Percentiles rank a stretch among this genome's conserved stretches.
Conservation (phyloP, 2,113 vertebrate genomes). For the Forbesichthys papilliferus region DNA sequence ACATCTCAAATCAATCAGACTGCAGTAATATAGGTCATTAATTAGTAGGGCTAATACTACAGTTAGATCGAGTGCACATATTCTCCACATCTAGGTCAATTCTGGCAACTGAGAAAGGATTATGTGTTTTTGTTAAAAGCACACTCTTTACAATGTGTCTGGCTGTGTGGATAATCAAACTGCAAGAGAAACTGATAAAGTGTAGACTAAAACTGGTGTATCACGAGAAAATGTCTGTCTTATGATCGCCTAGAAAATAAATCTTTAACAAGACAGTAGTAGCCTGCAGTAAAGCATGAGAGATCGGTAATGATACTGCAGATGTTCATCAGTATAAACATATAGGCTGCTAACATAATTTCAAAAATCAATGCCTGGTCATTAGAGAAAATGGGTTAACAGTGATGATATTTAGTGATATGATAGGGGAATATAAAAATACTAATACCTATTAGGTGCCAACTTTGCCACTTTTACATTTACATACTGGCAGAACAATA, state of each 20-base stretch:
- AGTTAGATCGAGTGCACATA: slow-evolving; percentile 8
- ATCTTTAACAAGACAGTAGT: background rate
- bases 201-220: background rate
- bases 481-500: background rate
- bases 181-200: background rate
- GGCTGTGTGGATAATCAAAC: background rate
- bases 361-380: background rate
- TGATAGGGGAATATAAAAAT: background rate
- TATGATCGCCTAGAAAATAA: slow-evolving; percentile 9
- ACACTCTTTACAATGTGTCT: slow-evolving; percentile 6
- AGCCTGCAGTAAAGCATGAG: background rate
- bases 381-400: no score
- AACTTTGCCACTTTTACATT: background rate
- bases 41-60: slow-evolving; percentile 27
- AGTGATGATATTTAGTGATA: no score
- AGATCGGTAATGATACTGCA: background rate
- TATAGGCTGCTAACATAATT: background rate
- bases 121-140: slow-evolving; percentile 16
- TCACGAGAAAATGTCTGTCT: background rate
- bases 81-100: slow-evolving; percentile 21
- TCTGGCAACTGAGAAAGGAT: slow-evolving; percentile 12
- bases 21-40: slow-evolving; percentile 53
- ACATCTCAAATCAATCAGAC: slow-evolving; percentile 58
- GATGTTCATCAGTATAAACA: background rate
- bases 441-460: background rate